phyloP scores from a whole-genome alignment of 2,797 vertebrate species.

The Halcyon smyrnensis region DNA sequence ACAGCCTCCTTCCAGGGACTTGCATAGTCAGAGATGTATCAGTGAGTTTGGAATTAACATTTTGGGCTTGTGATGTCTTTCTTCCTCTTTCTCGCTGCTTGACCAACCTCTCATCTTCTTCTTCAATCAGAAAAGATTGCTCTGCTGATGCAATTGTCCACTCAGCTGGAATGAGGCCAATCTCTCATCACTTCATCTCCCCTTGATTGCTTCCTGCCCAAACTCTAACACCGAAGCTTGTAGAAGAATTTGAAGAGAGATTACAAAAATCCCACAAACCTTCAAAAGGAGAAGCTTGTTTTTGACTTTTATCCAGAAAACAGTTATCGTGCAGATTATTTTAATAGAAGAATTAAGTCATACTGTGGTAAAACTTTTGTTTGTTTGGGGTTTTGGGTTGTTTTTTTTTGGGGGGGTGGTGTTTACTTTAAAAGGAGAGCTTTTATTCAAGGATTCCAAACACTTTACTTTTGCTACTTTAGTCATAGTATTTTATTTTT shows the following conservation, averaged over 20 bases:
- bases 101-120: not conserved
- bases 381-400: not conserved
- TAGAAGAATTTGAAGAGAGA: not conserved
- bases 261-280: not conserved
- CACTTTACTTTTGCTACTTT: not conserved
- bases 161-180: not conserved
- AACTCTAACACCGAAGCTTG: not conserved
- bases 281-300: not conserved
- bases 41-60: not conserved
- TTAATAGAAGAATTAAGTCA: not conserved
- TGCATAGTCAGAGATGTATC: not conserved
- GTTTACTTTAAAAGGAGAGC: not conserved
- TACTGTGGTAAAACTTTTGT: not conserved
- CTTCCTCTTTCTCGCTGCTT: not conserved
- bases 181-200: not conserved
- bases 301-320: not conserved
- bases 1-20: not conserved
- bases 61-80: not conserved
- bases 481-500: not conserved
- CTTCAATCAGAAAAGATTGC: slow-evolving; percentile 21
- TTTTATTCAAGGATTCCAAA: not conserved
- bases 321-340: not conserved
- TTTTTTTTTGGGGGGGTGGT: fast-evolving
- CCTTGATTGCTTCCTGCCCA: not conserved
- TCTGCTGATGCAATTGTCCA: not conserved